Conservation (phyloP, 2,888 invertebrate species). For the Andricus curvator region DNA sequence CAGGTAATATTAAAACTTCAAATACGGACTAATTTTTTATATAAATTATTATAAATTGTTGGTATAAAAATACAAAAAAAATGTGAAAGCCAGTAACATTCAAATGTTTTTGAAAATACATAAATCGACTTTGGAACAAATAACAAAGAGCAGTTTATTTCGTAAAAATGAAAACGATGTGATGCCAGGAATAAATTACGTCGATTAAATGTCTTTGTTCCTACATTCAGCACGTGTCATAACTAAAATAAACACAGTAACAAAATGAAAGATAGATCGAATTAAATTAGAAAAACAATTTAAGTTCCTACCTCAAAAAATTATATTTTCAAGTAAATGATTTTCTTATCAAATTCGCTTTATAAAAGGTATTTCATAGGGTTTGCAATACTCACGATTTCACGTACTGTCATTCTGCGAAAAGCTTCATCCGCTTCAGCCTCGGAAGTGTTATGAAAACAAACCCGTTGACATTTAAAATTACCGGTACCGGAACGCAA, state of each 20-base stretch:
- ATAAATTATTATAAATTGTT: neutral
- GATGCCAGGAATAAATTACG: constrained; percentile 30
- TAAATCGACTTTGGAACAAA: neutral
- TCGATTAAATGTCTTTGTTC: constrained; percentile 28
- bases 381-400: constrained; percentile 16
- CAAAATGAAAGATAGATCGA: neutral
- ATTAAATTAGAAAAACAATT: neutral
- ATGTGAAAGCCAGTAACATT: neutral
- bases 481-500: constrained; percentile 2
- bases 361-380: neutral
- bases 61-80: neutral
- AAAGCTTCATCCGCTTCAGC: constrained; percentile 3
- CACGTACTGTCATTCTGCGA: constrained; percentile 11
- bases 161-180: constrained; percentile 1
- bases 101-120: neutral
- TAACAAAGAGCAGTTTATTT: constrained; percentile 27
- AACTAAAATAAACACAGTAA: neutral
- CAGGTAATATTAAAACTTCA: too few relatives aligned
- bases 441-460: constrained; percentile 34
- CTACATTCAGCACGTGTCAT: neutral
- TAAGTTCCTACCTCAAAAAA: neutral
- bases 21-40: too few relatives aligned
- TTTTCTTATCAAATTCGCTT: neutral
- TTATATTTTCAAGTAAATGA: neutral
- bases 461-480: constrained; percentile 38